Conservation (phyloP, 2,797 vertebrate species). For the Chelon auratus region DNA sequence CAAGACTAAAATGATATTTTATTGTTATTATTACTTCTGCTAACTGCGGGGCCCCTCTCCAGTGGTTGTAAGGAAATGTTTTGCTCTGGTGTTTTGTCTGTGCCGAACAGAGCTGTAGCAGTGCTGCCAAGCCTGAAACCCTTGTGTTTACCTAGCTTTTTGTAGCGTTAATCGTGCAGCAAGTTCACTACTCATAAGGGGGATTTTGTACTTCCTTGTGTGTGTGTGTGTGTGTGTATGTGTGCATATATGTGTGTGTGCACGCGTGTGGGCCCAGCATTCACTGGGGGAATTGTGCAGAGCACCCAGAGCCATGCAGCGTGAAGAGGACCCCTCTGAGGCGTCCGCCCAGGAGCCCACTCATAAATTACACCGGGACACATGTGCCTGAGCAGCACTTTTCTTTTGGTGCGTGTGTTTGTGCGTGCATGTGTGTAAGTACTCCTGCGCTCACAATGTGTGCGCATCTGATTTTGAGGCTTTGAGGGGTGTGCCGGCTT, state of each 20-base stretch:
- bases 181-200: slow-evolving; percentile 71
- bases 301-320: slow-evolving; percentile 82
- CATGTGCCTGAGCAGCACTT: slow-evolving; percentile 84
- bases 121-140: slow-evolving; percentile 78
- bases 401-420: slow-evolving; percentile 59
- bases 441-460: background rate
- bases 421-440: slow-evolving; percentile 8
- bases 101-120: slow-evolving; percentile 73
- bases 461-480: slow-evolving; percentile 16
- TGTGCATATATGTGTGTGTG: background rate
- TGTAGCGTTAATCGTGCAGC: slow-evolving; percentile 74
- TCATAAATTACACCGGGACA: slow-evolving; percentile 90
- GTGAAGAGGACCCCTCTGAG: slow-evolving; percentile 89
- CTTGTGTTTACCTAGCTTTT: slow-evolving; percentile 78
- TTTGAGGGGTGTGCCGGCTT: slow-evolving; percentile 31
- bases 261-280: slow-evolving; percentile 31
- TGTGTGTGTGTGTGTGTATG: slow-evolving; percentile 4
- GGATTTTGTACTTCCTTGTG: slow-evolving; percentile 53
- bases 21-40: slow-evolving; percentile 54
- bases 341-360: slow-evolving; percentile 82
- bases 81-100: slow-evolving; percentile 62
- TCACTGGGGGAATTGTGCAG: slow-evolving; percentile 67
- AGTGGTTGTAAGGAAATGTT: slow-evolving; percentile 50
- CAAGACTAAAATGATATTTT: slow-evolving; percentile 45
- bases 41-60: slow-evolving; percentile 46